Base-by-base conservation (phyloP, 1,140 invertebrate genomes). In the Drosophila pectinifera region DNA sequence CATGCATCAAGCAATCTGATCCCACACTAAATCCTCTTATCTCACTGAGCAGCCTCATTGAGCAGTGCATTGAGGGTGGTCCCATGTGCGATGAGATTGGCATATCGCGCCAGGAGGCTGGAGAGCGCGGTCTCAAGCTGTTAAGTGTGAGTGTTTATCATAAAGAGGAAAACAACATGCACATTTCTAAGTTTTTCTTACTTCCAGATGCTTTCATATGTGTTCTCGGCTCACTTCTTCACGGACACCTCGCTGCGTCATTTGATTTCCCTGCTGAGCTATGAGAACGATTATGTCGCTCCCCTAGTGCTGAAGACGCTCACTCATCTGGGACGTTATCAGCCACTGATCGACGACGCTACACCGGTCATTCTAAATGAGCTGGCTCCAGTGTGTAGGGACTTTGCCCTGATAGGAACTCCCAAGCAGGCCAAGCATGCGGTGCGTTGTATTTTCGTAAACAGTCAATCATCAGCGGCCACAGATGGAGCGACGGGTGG, bases 371-470 rank as follows among this genome's bases (percentile, higher is more conserved):
- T 92, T 41, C 95, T 96, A 92, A 94, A 95, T 24, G 93, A 93
- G 59, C 92, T 99, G 86, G 95, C 97, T 22, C 96, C 96, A 3
- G 95, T 98, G 39, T 97, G 98, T 89, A 96, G 97, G 84, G 95
- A 96, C 26, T 96, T 98, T 90, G 96, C 97, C 0, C 95, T 97
- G 80, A 95, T 95, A 24, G 98, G 98, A 5, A 97, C 97, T 3
- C 95, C 97, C 0, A 98, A 98, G 93, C 98, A 99, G 93, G 97
- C 98, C 1, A 99, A 99, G 93, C 97, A 99, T 89, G 97, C 98
- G 5, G 96, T 99, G 31, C 94, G 97, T 68, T 99, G 98, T 93
- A 95, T 99, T 41, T 97, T 95, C 86, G 95, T 96, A 8, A 97
- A 98, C 92, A 85, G 78, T 26, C 90, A 92, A 61, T 78, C 79